Base-by-base conservation (phyloP, 2,888 invertebrate species). In the Hirtodrosophila confusa region DNA sequence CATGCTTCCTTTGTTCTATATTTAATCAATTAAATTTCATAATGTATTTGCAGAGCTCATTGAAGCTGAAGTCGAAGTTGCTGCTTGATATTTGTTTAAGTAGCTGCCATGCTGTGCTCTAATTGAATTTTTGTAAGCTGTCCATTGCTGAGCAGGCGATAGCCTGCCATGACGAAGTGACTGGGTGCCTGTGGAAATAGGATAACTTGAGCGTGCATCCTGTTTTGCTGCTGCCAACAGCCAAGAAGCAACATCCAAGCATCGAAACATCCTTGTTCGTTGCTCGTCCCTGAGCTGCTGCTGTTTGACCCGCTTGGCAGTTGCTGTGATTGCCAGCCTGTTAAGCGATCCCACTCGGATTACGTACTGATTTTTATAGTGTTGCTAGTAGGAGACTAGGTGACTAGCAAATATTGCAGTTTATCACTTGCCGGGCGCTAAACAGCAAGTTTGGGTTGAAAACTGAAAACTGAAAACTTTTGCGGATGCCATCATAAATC, bases 381-480 rank as follows among this genome's bases (percentile, higher is more conserved):
- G 48, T 17, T 17, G 17, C 17, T 17, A 1, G 17, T 17, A 1
- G 8, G 6, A 11, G 35, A 35, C 50, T 43, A 44, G 44, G 24
- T 29, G 35, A 64, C 40, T 41, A 33, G 47, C 33, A 60, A 57
- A 65, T 69, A 60, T 48, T 60, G 74, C 77, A 74, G 83, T 77
- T 82, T 82, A 74, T 79, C 79, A 70, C 79, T 66, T 71, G 71
- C 66, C 70, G 44, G 76, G 78, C 85, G 80, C 82, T 78, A 78
- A 83, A 80, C 80, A 80, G 78, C 75, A 73, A 73, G 80, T 72
- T 78, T 69, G 51, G 61, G 50, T 31, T 48, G 63, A 60, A 76
- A 85, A 78, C 77, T 82, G n/a, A n/a, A n/a, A n/a, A n/a, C n/a
- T 48, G 63, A 60, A 76, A 85, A 78, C 77, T 82, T 85, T 84